Percentiles rank a stretch among this genome's conserved stretches.
phyloP scores from a whole-genome alignment of 2,113 vertebrate species.

The Willisornis vidua region DNA sequence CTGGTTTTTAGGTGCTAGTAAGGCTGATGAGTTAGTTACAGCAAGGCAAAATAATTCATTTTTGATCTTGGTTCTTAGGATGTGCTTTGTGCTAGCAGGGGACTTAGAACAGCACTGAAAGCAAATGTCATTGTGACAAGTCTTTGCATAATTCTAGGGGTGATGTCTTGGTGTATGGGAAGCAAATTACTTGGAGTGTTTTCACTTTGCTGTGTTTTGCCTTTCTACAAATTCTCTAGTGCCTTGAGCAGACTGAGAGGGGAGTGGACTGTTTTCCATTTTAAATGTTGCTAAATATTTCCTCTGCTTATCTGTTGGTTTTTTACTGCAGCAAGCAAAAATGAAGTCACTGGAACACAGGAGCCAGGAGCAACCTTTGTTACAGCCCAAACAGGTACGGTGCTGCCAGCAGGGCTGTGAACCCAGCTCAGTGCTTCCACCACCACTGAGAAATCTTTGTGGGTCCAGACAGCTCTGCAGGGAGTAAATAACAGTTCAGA shows the following conservation, averaged over 20 bases:
- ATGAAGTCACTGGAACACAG: conserved; percentile 89
- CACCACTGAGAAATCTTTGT: background rate
- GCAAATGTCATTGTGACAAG: background rate
- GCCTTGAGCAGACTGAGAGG: background rate
- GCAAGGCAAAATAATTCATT: background rate
- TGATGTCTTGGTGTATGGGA: background rate
- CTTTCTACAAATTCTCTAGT: background rate
- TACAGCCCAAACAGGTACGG: conserved; percentile 92
- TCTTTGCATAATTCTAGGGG: background rate
- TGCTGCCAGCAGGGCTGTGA: background rate
- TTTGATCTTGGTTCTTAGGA: background rate
- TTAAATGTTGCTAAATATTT: conserved; percentile 17
- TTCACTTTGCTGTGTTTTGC: background rate
- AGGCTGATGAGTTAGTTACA: background rate
- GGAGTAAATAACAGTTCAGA: conserved; percentile 28
- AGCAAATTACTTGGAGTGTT: background rate
- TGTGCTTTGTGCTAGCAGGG: background rate
- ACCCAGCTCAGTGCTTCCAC: background rate
- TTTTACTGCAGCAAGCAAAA: conserved; percentile 81
- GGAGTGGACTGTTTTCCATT: background rate
- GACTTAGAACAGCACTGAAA: background rate
- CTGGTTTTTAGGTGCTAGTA: background rate
- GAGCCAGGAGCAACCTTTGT: conserved; percentile 83
- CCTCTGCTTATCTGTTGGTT: background rate
- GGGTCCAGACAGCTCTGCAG: conserved; percentile 19